Base-by-base conservation (phyloP, 2,888 invertebrate species). In the Urechis unicinctus region DNA sequence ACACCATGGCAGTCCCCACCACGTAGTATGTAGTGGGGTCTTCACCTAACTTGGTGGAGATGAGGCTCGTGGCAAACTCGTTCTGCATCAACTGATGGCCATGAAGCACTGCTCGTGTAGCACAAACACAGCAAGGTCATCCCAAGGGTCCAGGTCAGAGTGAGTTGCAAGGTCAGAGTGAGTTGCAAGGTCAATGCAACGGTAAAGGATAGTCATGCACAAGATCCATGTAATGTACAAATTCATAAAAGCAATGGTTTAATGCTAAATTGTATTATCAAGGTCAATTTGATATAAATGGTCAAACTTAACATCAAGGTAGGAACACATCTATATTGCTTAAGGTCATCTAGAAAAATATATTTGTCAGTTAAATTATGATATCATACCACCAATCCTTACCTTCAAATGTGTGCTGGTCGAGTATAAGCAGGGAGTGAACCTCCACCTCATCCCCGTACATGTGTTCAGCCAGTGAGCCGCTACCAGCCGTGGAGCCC, bases 381-480 rank as follows among this genome's bases (percentile, higher is more conserved):
- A n/a, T n/a, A n/a, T n/a, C n/a, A n/a, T n/a, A n/a, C n/a, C n/a
- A 45, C n/a, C 31, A 43, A n/a, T 13, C 49, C 43, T 44, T 55
- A 74, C 74, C 85, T 82, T 96, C 95, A 78, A 96, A 96, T 0
- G 95, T 96, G 78, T 96, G 92, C 72, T 95, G 93, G 81, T 97
- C 94, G 58, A 97, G 86, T 50, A 97, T 82, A 28, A 97, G 83
- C 63, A 97, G 83, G 78, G 74, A 76, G 78, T 93, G 89, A 28
- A 91, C 85, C 79, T 95, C 94, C 17, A 91, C 84, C 79, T 95
- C 94, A 72, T 89, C 87, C 0, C 90, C 89, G 55, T 63, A 68
- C 26, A 62, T 61, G 69, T 83, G 82, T 58, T 87, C 74, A 61
- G 81, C 68, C 56, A 75, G 76, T 57, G 72, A 79, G 66, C 46